A percentile compares a stretch with the other conserved stretches of the same genome.
These are phyloP conservation scores for Rhaphigaster nebulosa DNA, from an alignment of 2,888 invertebrate genomes.

Conservation along the genomic window DNA sequence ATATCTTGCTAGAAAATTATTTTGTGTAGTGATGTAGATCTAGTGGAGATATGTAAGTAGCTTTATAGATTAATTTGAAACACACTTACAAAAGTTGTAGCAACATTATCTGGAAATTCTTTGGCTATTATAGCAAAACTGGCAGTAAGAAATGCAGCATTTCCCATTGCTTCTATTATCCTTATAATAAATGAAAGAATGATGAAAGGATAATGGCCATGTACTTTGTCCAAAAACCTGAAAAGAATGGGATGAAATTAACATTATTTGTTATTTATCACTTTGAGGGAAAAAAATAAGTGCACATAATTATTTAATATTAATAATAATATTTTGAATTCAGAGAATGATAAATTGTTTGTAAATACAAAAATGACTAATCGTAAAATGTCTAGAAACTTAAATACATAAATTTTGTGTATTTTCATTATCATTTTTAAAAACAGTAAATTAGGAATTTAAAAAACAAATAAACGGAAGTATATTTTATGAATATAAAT, in stretches of 20 bases:
- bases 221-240: slow-evolving; percentile 79
- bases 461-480: too few relatives aligned
- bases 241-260: slow-evolving; percentile 66
- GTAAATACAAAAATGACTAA: too few relatives aligned
- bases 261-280: background rate
- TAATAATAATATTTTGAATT: background rate
- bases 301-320: background rate
- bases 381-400: too few relatives aligned
- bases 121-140: slow-evolving; percentile 90
- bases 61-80: slow-evolving; percentile 47
- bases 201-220: slow-evolving; percentile 81
- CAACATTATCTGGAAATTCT: slow-evolving; percentile 88
- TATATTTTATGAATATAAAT: too few relatives aligned
- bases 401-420: too few relatives aligned
- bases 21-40: too few relatives aligned
- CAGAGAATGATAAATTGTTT: too few relatives aligned
- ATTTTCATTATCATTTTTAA: too few relatives aligned
- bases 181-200: slow-evolving; percentile 83
- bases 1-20: background rate
- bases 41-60: background rate
- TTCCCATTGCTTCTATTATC: slow-evolving; percentile 87
- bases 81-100: slow-evolving; percentile 84
- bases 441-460: too few relatives aligned
- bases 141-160: slow-evolving; percentile 88
- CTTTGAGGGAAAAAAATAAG: background rate